A percentile compares a stretch with the other conserved stretches of the same genome.
Evolutionary conservation across 2,888 invertebrate species (phyloP).

Genomic region (Nephrotoma guestfalica): DNA sequence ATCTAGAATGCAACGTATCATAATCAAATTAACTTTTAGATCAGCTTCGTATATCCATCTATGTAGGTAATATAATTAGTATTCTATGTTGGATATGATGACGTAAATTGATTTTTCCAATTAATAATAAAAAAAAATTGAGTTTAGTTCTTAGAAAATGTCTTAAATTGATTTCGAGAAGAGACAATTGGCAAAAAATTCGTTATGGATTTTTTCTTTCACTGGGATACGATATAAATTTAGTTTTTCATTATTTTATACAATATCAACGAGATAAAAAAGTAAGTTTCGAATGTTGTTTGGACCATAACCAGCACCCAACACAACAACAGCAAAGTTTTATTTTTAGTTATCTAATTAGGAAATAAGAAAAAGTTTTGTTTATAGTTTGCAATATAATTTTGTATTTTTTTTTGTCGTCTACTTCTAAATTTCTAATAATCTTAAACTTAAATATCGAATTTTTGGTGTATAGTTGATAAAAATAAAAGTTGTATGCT

Average conservation of each 20-base stretch:
- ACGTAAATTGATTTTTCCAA: background rate
- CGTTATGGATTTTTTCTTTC: background rate
- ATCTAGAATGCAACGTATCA: background rate
- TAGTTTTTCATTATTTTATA: background rate
- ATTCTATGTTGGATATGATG: background rate
- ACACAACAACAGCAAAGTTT: background rate
- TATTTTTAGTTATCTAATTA: background rate
- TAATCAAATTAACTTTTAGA: background rate
- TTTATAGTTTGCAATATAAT: background rate
- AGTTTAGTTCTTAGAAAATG: background rate
- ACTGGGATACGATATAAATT: background rate
- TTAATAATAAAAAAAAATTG: background rate
- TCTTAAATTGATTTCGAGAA: background rate
- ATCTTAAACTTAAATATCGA: background rate
- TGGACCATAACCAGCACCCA: background rate
- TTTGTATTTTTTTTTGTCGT: background rate
- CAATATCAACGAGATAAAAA: background rate
- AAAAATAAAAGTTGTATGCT: background rate
- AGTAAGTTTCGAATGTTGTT: background rate
- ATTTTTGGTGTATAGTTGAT: background rate
- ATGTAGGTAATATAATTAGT: background rate
- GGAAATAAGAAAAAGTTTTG: background rate
- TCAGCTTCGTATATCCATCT: background rate
- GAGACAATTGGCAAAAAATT: background rate
- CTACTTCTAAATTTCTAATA: background rate